Evolutionary conservation across 2,888 invertebrate species (phyloP).

Genomic region (Rugalucina vietnamica): DNA sequence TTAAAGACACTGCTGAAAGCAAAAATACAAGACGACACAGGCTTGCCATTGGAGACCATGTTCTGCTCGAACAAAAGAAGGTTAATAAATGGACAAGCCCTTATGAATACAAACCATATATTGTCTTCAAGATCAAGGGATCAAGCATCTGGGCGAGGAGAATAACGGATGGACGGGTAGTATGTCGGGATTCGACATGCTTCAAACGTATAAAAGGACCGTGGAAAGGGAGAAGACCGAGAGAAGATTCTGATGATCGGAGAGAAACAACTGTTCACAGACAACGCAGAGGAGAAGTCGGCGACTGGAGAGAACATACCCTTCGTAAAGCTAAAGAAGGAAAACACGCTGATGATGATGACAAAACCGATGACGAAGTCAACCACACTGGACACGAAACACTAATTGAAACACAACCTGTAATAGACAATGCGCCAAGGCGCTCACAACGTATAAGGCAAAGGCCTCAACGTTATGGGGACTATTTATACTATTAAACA

Average conservation of each 20-base stretch:
- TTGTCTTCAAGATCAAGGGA: neutral
- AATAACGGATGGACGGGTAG: neutral
- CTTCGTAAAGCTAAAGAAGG: neutral
- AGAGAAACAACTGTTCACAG: no score
- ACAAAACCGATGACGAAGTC: neutral
- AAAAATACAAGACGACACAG: neutral
- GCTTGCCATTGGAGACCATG: neutral
- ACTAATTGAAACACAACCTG: neutral
- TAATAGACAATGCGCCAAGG: neutral
- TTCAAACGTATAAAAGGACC: neutral
- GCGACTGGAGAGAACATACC: neutral
- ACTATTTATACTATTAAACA: neutral
- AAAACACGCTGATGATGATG: neutral
- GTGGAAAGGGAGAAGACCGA: neutral
- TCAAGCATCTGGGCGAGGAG: neutral
- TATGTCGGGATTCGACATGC: neutral
- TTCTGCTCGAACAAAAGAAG: neutral
- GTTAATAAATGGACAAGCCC: neutral
- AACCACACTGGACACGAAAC: neutral
- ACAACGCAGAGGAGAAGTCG: no score
- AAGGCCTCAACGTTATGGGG: neutral
- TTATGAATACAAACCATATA: neutral
- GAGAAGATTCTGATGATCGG: neutral
- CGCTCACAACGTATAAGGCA: neutral
- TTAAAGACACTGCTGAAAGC: slow-evolving; percentile 2